These are phyloP conservation scores for Portevinia maculata DNA, from an alignment of 2,888 invertebrate species.

Conservation along the genomic window DNA sequence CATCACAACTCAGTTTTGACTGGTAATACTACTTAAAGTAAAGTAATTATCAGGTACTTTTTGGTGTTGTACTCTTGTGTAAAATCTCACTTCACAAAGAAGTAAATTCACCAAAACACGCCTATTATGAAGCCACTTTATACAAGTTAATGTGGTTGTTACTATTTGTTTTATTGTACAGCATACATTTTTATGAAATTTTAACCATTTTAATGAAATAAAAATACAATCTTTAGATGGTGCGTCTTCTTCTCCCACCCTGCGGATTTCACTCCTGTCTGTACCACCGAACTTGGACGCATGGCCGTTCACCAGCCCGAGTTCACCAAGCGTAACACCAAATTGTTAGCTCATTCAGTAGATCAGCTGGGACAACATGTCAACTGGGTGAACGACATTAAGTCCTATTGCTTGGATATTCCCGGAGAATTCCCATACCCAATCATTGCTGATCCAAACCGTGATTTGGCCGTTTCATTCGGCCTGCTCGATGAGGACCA, in stretches of 20 bases:
- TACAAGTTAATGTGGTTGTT: neutral
- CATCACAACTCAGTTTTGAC: too few relatives aligned
- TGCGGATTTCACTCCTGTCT: conserved; percentile 94
- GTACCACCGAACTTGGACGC: conserved; percentile 93
- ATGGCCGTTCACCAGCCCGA: conserved; percentile 88
- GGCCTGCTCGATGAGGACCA: conserved; percentile 92
- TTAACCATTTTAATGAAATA: too few relatives aligned
- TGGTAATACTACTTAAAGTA: too few relatives aligned
- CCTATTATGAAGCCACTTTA: too few relatives aligned
- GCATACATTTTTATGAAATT: neutral
- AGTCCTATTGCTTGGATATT: conserved; percentile 88
- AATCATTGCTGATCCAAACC: conserved; percentile 90
- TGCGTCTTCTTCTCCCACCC: conserved; percentile 94
- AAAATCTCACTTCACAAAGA: too few relatives aligned
- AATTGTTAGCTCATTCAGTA: conserved; percentile 91
- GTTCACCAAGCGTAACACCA: conserved; percentile 88
- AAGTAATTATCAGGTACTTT: too few relatives aligned
- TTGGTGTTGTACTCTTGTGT: too few relatives aligned
- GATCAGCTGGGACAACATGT: conserved; percentile 89
- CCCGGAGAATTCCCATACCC: conserved; percentile 91
- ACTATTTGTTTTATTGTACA: neutral
- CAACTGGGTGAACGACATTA: conserved; percentile 90
- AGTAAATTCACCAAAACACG: too few relatives aligned
- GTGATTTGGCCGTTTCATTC: conserved; percentile 88
- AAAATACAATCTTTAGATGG: conserved; percentile 87